Evolutionary conservation across 2,797 vertebrate genomes (phyloP).

Genomic region (Peromyscus melanophrys): DNA sequence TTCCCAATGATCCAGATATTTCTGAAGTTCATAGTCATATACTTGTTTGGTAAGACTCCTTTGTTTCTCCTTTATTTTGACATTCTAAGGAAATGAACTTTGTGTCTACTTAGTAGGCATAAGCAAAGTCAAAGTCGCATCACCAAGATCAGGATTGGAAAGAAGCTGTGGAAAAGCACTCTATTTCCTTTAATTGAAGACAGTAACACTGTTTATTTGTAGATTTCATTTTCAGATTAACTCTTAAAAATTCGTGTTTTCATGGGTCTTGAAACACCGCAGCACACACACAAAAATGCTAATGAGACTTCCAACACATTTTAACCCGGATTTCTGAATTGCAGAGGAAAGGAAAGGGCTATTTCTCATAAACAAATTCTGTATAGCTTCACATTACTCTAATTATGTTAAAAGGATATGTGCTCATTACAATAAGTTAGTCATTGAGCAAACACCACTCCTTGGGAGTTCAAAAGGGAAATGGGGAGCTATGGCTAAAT

Average conservation of each 20-base stretch:
- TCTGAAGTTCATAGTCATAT: background rate
- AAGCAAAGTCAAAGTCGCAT: background rate
- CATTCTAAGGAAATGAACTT: background rate
- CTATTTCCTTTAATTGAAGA: background rate
- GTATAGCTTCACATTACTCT: background rate
- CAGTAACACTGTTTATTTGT: background rate
- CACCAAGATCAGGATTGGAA: background rate
- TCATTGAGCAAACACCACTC: background rate
- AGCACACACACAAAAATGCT: constrained; percentile 9
- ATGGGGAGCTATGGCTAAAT: background rate
- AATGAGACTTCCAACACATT: background rate
- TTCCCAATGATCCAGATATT: background rate
- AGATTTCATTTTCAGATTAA: constrained; percentile 58
- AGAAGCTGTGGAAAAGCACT: background rate
- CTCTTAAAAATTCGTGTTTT: constrained; percentile 14
- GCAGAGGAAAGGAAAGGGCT: background rate
- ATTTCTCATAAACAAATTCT: background rate
- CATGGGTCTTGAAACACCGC: background rate
- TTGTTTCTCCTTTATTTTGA: constrained; percentile 50
- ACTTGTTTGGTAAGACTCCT: background rate
- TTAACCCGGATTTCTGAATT: constrained; percentile 54
- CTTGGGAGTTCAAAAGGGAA: constrained; percentile 7
- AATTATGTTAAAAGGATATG: background rate
- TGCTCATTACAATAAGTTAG: background rate
- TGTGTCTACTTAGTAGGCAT: background rate